Evolutionary conservation across 2,888 invertebrate species (phyloP).

Genomic region (Ectemnius continuus): DNA sequence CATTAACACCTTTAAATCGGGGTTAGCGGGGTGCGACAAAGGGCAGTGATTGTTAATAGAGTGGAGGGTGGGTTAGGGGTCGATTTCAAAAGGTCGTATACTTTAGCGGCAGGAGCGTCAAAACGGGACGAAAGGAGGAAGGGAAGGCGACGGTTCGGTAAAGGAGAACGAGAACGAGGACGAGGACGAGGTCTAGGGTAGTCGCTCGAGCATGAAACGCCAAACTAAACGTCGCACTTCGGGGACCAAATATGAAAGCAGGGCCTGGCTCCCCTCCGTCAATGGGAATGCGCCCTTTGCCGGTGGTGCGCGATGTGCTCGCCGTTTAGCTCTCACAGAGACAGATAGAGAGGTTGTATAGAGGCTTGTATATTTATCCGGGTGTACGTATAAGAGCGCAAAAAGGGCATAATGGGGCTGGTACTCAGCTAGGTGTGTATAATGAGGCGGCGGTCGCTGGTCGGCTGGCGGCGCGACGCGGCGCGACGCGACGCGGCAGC

Average conservation of each 20-base stretch:
- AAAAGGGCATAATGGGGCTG: conserved; percentile 76
- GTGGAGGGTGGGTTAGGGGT: conserved; percentile 21
- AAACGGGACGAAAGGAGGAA: conserved; percentile 32
- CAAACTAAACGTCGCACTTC: conserved; percentile 76
- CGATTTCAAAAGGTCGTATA: conserved; percentile 48
- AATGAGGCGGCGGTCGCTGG: conserved; percentile 68
- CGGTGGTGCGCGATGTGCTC: conserved; percentile 20
- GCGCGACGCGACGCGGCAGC: not conserved
- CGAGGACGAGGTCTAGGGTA: conserved; percentile 62
- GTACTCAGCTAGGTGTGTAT: conserved; percentile 75
- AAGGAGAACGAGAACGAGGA: not conserved
- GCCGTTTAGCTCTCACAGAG: not conserved
- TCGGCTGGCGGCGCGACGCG: not conserved
- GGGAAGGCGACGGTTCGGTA: not conserved
- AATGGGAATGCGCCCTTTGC: not conserved
- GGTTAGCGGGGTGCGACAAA: conserved; percentile 57
- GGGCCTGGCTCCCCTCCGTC: conserved; percentile 24
- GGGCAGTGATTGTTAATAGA: conserved; percentile 29
- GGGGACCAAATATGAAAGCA: conserved; percentile 62
- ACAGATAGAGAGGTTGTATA: not conserved
- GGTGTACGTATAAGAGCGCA: conserved; percentile 56
- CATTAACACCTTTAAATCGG: conserved; percentile 66
- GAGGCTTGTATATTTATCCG: conserved; percentile 49
- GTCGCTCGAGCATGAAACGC: conserved; percentile 77
- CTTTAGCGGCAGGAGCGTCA: conserved; percentile 46